Conservation (phyloP, 2,113 vertebrate species). For the Sitta europaea region DNA sequence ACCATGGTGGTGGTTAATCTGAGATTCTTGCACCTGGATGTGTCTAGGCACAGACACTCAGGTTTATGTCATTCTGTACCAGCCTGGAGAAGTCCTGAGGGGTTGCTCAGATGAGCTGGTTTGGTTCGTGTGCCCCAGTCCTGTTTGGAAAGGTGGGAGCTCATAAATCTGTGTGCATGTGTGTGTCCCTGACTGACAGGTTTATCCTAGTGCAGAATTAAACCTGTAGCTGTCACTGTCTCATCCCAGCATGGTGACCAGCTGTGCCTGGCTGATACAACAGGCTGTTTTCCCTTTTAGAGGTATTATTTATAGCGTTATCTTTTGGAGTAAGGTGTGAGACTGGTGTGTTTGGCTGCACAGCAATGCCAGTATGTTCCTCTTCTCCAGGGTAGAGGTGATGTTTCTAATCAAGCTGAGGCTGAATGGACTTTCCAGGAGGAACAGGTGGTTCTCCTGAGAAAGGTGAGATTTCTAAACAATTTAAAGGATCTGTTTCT, state of each 20-base stretch:
- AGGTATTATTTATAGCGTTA: neutral
- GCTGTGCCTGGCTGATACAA: neutral
- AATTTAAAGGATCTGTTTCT: slow-evolving; percentile 1
- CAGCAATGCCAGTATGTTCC: neutral
- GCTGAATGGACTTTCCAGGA: neutral
- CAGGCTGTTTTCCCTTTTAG: neutral
- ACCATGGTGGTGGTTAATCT: neutral
- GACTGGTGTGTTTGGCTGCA: neutral
- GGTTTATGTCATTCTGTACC: neutral
- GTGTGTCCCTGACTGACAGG: neutral
- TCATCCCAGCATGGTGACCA: neutral
- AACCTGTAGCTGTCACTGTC: neutral
- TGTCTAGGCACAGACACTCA: neutral
- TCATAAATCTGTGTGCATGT: neutral
- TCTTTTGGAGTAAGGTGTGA: neutral
- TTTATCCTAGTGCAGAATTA: neutral
- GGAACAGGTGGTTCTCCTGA: too few relatives aligned
- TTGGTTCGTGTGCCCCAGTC: neutral
- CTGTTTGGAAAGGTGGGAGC: neutral
- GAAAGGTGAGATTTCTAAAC: neutral
- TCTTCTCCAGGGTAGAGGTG: neutral
- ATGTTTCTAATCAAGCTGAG: neutral
- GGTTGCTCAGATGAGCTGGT: neutral
- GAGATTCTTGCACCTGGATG: neutral
- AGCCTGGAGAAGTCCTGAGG: neutral